Evolutionary conservation across 2,797 vertebrate species (phyloP), one percentile per base, ranked within the genome.

Genomic region (Lithobates sylvaticus): DNA sequence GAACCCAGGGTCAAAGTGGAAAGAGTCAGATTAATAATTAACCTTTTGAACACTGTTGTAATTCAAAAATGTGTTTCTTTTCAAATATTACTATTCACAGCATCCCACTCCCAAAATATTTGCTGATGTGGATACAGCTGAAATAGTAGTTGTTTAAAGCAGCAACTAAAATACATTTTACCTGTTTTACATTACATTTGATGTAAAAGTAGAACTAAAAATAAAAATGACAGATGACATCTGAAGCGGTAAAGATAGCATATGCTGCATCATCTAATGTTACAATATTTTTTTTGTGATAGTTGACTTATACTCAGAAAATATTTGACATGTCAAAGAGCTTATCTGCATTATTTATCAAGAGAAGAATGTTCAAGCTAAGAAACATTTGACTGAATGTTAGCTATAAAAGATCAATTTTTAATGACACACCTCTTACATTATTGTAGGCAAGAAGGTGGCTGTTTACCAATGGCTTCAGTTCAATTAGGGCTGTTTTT

Each of bases 401-500:
- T 61, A 78, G 10, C 6, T 58, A 68, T 3, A 76, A 76, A 83
- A 83, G 78, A 61, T 39, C 21, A 50, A 50, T 67, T 78, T 21
- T 78, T 87, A 87, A 83, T 83, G 75, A 65, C 75, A 77, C 85
- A 87, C 85, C 85, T 87, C 80, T 54, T 44, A 54, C 23, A 50
- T 78, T 87, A 83, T 83, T 73, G 75, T 72, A 83, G 80, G 78
- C 85, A 83, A 87, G 79, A 87, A 83, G 75, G 85, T 83, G 75
- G 80, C 71, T 87, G 85, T 87, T 87, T 87, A 83, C 80, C 75
- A 87, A 83, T 87, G 85, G 85, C 85, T 83, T 68, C 71, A 78
- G 68, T 87, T 75, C 85, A 83, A 87, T 83, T 83, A 87, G 85
- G 78, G 76, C 75, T 87, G 80, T 83, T 87, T 87, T 87, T 87